phyloP scores from a whole-genome alignment of 2,113 vertebrate genomes.

The Agapornis roseicollis region DNA sequence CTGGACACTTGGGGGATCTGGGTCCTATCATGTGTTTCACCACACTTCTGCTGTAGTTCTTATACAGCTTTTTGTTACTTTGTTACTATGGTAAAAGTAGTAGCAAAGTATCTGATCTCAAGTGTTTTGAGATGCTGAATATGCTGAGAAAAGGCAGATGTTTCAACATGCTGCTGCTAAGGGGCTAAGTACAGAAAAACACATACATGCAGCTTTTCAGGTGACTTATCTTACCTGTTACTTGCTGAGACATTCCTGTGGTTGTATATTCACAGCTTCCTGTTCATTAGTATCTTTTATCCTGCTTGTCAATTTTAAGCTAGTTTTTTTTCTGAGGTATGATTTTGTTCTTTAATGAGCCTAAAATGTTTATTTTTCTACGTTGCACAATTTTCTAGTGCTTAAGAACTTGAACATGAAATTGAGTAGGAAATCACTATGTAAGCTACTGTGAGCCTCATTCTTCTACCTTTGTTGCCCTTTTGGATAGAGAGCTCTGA shows the following conservation, averaged over 20 bases:
- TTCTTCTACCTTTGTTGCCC: neutral
- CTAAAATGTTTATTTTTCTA: neutral
- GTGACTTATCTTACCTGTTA: neutral
- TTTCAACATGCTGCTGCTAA: neutral
- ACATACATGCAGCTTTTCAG: neutral
- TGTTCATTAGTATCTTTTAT: neutral
- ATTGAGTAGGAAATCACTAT: neutral
- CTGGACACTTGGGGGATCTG: rapidly evolving
- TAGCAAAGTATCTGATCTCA: neutral
- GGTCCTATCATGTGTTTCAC: neutral
- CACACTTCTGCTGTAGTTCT: neutral
- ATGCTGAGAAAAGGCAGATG: neutral
- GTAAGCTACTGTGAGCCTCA: neutral
- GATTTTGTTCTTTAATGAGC: neutral
- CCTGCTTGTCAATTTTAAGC: neutral
- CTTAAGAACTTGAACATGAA: neutral
- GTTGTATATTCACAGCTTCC: neutral
- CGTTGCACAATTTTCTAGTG: neutral
- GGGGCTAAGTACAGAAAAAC: neutral
- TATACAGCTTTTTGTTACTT: neutral
- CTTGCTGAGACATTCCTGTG: neutral
- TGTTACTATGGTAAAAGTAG: neutral
- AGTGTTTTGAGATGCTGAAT: neutral
- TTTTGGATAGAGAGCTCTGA: neutral
- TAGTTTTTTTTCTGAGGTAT: neutral